phyloP scores from a whole-genome alignment of 23 tunicate genomes.

The Halocynthia aurantium region DNA sequence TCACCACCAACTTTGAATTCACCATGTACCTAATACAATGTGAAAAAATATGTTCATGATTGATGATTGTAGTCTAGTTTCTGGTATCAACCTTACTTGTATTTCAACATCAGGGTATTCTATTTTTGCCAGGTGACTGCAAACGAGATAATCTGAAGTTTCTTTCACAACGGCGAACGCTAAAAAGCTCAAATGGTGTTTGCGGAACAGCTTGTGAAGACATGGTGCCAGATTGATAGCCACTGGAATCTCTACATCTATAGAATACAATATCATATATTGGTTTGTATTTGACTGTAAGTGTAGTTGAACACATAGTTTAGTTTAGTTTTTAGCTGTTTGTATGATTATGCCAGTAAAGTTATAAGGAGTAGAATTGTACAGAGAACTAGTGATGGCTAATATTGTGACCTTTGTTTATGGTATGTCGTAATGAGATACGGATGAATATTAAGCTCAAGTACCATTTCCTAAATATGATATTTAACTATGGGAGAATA shows the following conservation, averaged over 20 bases:
- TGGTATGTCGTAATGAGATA: too few relatives aligned
- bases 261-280: too few relatives aligned
- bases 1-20: slow-evolving; percentile 25
- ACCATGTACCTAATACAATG: slow-evolving; percentile 6
- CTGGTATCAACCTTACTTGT: background rate
- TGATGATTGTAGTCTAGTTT: background rate
- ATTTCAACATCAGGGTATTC: slow-evolving; percentile 15
- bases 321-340: too few relatives aligned
- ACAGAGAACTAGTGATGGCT: too few relatives aligned
- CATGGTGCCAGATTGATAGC: slow-evolving; percentile 6
- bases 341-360: too few relatives aligned
- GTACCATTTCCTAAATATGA: too few relatives aligned
- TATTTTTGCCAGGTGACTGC: slow-evolving; percentile 1
- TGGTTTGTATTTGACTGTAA: too few relatives aligned
- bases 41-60: background rate
- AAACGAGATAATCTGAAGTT: background rate
- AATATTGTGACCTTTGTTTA: too few relatives aligned
- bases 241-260: slow-evolving; percentile 25
- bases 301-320: too few relatives aligned
- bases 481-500: too few relatives aligned
- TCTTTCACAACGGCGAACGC: slow-evolving; percentile 12
- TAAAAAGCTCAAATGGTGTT: background rate
- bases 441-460: too few relatives aligned
- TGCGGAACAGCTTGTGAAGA: slow-evolving; percentile 6
- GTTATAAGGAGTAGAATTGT: too few relatives aligned